A percentile compares a stretch with the other conserved stretches of the same genome.
Conservation (phyloP, 2,888 invertebrate species). For the Strigamia transsilvanica region DNA sequence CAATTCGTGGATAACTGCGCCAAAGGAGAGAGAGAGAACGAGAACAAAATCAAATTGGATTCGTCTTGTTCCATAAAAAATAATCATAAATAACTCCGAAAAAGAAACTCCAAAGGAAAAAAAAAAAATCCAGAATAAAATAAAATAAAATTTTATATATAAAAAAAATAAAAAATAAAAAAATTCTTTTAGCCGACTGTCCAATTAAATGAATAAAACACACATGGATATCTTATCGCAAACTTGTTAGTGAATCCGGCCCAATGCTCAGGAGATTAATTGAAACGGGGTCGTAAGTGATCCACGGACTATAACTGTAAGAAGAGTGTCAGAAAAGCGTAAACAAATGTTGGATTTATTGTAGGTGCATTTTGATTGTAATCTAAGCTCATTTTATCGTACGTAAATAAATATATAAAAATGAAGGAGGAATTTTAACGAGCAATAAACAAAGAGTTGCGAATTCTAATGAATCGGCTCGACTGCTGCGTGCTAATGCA, state of each 20-base stretch:
- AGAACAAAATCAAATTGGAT: constrained; percentile 41
- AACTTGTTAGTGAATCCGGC: background rate
- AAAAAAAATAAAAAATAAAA: too few relatives aligned
- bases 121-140: background rate
- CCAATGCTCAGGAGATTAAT: background rate
- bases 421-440: background rate
- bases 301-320: background rate
- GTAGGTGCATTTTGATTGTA: background rate
- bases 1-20: background rate
- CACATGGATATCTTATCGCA: background rate
- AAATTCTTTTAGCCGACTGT: background rate
- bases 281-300: background rate
- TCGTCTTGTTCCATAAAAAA: background rate
- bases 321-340: background rate
- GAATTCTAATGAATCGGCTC: too few relatives aligned
- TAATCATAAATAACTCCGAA: background rate
- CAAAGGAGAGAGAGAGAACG: constrained; percentile 18
- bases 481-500: background rate
- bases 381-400: too few relatives aligned
- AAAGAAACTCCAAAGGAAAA: background rate
- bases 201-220: background rate
- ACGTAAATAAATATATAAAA: background rate
- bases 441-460: too few relatives aligned
- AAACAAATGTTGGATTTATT: background rate
- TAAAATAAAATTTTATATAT: background rate